Conservation (phyloP, 2,113 vertebrate genomes). For the Peromyscus polionotus region DNA sequence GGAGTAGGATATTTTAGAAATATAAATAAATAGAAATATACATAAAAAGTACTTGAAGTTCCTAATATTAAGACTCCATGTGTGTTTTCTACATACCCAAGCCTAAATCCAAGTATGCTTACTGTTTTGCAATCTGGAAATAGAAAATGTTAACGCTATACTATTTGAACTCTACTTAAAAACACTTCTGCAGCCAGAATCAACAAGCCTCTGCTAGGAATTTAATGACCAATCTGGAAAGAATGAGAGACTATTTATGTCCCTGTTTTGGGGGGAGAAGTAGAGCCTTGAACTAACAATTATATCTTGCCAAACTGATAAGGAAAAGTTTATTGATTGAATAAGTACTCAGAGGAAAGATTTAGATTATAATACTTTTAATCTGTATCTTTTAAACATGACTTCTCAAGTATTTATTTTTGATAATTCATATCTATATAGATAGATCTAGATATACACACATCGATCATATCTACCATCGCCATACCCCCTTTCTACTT, state of each 20-base stretch:
- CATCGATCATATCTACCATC: no score
- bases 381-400: background rate
- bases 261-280: background rate
- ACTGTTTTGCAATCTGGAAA: background rate
- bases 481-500: background rate
- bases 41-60: background rate
- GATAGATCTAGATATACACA: background rate
- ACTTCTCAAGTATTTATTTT: background rate
- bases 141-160: background rate
- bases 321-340: background rate
- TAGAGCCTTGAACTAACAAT: background rate
- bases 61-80: background rate
- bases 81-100: background rate
- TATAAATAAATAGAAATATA: background rate
- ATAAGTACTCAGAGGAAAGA: background rate
- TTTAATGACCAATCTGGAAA: slow-evolving; percentile 38
- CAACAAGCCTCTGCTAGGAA: background rate
- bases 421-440: background rate
- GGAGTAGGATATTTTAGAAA: background rate
- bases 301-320: background rate
- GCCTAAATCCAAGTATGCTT: background rate
- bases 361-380: background rate
- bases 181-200: slow-evolving; percentile 26
- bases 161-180: background rate
- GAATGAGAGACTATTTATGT: background rate